phyloP scores from a whole-genome alignment of 1,140 invertebrate genomes.

The Penaeus vannamei region DNA sequence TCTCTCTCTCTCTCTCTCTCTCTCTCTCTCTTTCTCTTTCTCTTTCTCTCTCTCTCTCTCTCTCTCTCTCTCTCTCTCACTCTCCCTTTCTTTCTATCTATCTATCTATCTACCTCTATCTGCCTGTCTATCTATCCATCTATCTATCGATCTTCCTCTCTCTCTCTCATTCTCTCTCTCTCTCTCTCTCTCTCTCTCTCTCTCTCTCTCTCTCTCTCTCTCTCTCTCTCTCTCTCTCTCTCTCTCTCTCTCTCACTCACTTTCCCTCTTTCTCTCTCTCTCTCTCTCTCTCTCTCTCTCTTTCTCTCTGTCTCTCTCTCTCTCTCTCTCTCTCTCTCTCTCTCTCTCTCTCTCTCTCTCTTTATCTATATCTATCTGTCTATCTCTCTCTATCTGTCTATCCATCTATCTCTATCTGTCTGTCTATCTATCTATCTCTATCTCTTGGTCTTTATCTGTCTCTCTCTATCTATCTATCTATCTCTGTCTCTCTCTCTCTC shows the following conservation, averaged over 20 bases:
- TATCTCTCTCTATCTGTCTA: not conserved
- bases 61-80: not conserved
- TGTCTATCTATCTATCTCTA: not conserved
- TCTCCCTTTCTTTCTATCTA: not conserved
- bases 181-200: not conserved
- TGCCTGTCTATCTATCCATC: not conserved
- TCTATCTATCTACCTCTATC: not conserved
- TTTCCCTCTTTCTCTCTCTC: not conserved
- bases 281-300: not conserved
- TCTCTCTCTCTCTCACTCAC: not conserved
- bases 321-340: constrained; percentile 12
- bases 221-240: not conserved
- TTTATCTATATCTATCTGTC: not conserved
- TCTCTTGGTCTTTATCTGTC: too few species aligned
- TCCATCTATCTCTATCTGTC: not conserved
- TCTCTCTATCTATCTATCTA: not conserved
- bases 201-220: not conserved
- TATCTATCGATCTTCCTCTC: not conserved
- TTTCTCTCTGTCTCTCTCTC: not conserved
- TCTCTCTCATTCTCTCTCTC: not conserved
- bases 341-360: not conserved
- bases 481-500: not conserved
- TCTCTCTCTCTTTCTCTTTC: too few species aligned
- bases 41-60: not conserved
- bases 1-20: too few species aligned